phyloP scores from a whole-genome alignment of 2,888 invertebrate species.

The Nineta flava region DNA sequence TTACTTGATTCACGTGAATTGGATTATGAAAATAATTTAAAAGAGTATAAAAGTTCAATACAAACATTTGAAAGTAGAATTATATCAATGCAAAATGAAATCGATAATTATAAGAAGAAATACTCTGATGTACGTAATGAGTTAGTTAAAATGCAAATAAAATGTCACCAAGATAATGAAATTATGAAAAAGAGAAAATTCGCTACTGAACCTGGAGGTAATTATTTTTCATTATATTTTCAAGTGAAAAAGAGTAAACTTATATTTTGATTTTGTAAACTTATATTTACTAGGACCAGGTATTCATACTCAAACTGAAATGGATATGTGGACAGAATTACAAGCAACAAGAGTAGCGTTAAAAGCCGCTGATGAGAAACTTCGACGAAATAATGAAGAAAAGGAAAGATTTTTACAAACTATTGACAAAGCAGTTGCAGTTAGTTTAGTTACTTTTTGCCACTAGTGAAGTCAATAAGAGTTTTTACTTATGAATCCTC shows the following conservation, averaged over 20 bases:
- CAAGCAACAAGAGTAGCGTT: conserved; percentile 18
- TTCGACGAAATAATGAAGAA: conserved; percentile 18
- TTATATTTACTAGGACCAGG: too few relatives aligned
- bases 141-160: not conserved
- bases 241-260: too few relatives aligned
- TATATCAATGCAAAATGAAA: not conserved
- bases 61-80: not conserved
- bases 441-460: too few relatives aligned
- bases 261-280: too few relatives aligned
- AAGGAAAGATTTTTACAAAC: conserved; percentile 18
- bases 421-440: conserved; percentile 16
- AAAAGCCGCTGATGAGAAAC: conserved; percentile 20
- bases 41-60: not conserved
- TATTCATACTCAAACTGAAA: conserved; percentile 15
- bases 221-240: too few relatives aligned
- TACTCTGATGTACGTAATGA: not conserved
- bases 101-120: not conserved
- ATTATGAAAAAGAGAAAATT: not conserved
- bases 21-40: not conserved
- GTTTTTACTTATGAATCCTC: too few relatives aligned
- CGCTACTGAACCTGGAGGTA: not conserved
- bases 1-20: not conserved
- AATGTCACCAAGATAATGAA: not conserved
- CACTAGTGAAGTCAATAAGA: too few relatives aligned
- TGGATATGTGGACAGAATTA: conserved; percentile 19